Conservation (phyloP, 2,888 invertebrate species). For the Acleris emargana region DNA sequence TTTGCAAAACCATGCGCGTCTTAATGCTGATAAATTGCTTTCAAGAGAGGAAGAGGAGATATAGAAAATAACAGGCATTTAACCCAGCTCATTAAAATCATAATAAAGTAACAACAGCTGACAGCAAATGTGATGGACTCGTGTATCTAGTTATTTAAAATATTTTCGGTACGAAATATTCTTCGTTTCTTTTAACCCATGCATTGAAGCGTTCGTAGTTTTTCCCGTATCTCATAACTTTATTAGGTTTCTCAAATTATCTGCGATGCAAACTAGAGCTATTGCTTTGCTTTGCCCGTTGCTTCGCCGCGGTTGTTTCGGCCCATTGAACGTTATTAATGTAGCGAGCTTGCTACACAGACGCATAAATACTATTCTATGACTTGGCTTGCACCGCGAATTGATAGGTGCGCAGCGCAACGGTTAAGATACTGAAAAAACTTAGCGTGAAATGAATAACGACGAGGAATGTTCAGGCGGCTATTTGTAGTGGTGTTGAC, state of each 20-base stretch:
- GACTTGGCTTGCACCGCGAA: constrained; percentile 34
- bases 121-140: no score
- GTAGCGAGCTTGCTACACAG: constrained; percentile 56
- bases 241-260: neutral
- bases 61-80: no score
- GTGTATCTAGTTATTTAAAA: no score
- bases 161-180: no score
- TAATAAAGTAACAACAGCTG: no score
- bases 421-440: neutral
- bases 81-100: no score
- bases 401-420: constrained; percentile 13
- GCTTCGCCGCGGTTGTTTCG: constrained; percentile 58
- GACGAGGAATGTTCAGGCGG: neutral
- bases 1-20: no score
- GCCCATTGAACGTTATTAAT: constrained; percentile 65
- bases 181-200: no score
- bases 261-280: constrained; percentile 22
- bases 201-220: no score
- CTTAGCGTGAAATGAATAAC: neutral
- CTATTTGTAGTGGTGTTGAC: neutral
- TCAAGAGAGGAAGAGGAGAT: no score
- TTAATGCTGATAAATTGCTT: no score
- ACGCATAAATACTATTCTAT: constrained; percentile 66
- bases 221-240: no score
- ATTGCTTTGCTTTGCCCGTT: constrained; percentile 15